Evolutionary conservation across 1,140 invertebrate genomes (phyloP).

Genomic region (Atta texana): DNA sequence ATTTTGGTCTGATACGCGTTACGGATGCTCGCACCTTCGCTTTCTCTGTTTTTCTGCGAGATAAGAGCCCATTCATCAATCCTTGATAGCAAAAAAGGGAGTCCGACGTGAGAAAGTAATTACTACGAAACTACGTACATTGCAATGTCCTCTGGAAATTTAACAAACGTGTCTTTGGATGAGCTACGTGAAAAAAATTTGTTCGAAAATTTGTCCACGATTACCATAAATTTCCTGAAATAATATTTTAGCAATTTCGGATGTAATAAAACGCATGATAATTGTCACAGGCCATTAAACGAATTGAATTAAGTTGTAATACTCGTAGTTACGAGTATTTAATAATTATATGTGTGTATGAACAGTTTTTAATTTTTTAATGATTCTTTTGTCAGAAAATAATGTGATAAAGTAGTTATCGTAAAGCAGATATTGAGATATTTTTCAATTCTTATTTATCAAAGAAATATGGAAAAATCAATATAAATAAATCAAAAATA

Average conservation of each 20-base stretch:
- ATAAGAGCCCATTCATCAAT: conserved; percentile 43
- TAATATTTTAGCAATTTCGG: neutral
- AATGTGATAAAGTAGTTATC: neutral
- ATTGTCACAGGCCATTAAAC: neutral
- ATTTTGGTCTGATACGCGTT: conserved; percentile 21
- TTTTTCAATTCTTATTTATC: neutral
- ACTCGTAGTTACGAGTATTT: too few species aligned
- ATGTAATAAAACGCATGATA: neutral
- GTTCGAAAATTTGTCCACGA: neutral
- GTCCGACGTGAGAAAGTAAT: conserved; percentile 30
- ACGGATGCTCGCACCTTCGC: conserved; percentile 6
- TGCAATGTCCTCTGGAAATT: neutral
- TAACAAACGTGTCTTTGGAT: neutral
- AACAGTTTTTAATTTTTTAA: neutral
- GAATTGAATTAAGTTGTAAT: too few species aligned
- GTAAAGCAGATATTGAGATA: too few species aligned
- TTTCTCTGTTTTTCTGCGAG: conserved; percentile 1
- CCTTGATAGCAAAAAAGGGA: neutral
- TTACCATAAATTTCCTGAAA: neutral
- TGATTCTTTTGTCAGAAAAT: neutral
- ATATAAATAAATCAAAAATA: neutral
- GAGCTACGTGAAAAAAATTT: neutral
- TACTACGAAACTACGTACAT: conserved; percentile 1
- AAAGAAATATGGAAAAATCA: neutral
- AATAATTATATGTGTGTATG: too few species aligned